phyloP scores from a whole-genome alignment of 1,140 invertebrate species.

The Leptoteleia sp. region DNA sequence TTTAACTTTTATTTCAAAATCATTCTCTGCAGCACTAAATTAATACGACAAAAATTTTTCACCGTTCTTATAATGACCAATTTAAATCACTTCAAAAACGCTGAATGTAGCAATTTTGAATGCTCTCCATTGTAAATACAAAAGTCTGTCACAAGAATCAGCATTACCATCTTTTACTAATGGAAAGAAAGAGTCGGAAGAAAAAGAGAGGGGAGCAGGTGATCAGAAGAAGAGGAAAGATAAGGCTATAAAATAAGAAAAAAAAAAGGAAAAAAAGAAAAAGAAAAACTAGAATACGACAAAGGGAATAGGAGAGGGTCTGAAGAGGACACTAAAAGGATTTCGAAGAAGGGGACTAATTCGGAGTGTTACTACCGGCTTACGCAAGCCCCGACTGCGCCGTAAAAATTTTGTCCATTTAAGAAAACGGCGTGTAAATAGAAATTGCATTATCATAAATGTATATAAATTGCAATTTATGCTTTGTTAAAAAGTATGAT shows the following conservation, averaged over 20 bases:
- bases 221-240: constrained; percentile 61
- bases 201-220: constrained; percentile 48
- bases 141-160: constrained; percentile 50
- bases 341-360: constrained; percentile 72
- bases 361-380: constrained; percentile 75
- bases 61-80: neutral
- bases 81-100: constrained; percentile 24
- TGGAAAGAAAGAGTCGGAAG: constrained; percentile 46
- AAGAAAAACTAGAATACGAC: constrained; percentile 55
- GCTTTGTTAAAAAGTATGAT: no score
- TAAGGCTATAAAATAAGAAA: constrained; percentile 56
- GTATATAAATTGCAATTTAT: constrained; percentile 8
- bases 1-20: no score
- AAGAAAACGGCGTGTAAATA: constrained; percentile 4
- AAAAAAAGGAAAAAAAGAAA: no score
- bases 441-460: constrained; percentile 33
- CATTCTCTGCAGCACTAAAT: neutral
- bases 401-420: constrained; percentile 68
- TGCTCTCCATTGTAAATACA: constrained; percentile 31
- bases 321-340: constrained; percentile 64
- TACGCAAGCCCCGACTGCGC: constrained; percentile 71
- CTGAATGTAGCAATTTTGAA: constrained; percentile 33
- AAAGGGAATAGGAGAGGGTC: constrained; percentile 43
- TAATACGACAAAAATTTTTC: neutral
- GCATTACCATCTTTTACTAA: constrained; percentile 50